Percentiles rank a stretch among this genome's conserved stretches.
phyloP scores from a whole-genome alignment of 2,888 invertebrate species.

The Sipunculus nudus region DNA sequence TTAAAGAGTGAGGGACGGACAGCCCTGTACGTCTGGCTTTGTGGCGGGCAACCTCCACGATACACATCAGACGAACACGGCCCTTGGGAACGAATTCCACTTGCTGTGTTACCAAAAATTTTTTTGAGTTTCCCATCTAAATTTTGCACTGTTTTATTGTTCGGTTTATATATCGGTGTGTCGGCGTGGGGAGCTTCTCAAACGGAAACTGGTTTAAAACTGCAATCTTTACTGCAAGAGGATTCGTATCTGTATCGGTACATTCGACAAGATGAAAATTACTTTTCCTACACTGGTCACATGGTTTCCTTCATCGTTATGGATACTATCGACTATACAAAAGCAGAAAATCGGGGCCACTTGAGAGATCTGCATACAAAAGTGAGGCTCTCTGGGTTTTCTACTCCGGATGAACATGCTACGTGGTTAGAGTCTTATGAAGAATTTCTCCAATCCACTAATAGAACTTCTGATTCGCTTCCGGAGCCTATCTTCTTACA shows the following conservation, averaged over 20 bases:
- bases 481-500: conserved; percentile 15
- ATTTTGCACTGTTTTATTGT: conserved; percentile 20
- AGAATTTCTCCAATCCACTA: too few species aligned
- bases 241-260: conserved; percentile 34
- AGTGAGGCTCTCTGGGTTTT: too few species aligned
- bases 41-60: conserved; percentile 23
- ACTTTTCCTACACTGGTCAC: conserved; percentile 31
- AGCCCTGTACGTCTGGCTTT: conserved; percentile 8
- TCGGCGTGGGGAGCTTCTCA: conserved; percentile 36
- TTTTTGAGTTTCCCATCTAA: conserved; percentile 32
- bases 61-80: conserved; percentile 30
- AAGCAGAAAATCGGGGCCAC: conserved; percentile 2
- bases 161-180: conserved; percentile 27
- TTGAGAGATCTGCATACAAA: too few species aligned
- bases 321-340: neutral
- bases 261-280: conserved; percentile 23
- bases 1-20: conserved; percentile 23
- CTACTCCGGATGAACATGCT: too few species aligned
- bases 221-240: conserved; percentile 33
- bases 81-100: conserved; percentile 17
- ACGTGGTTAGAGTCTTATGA: too few species aligned
- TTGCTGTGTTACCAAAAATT: conserved; percentile 19
- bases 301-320: conserved; percentile 16
- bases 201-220: conserved; percentile 36
- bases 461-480: too few species aligned